Conservation (phyloP, 2,113 vertebrate species). For the Antigone vipio region DNA sequence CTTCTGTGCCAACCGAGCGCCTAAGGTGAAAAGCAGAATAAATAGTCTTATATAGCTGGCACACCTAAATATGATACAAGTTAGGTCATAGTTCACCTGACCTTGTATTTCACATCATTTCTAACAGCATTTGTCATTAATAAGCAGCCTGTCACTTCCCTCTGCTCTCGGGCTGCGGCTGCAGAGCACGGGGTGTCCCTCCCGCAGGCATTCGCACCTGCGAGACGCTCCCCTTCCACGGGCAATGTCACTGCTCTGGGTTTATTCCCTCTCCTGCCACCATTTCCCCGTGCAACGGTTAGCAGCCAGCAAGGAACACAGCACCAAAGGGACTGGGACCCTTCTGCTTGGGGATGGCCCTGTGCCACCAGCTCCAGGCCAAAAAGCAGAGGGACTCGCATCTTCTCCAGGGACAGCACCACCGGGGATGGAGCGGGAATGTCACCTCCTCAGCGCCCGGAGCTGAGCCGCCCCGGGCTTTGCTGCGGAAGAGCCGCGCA, state of each 20-base stretch:
- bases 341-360: neutral
- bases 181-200: neutral
- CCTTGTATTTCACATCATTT: neutral
- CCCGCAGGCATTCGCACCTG: neutral
- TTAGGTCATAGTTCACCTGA: neutral
- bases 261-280: neutral
- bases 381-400: neutral
- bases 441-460: fast-evolving
- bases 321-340: fast-evolving
- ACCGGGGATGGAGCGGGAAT: fast-evolving
- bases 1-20: neutral
- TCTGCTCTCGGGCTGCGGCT: neutral
- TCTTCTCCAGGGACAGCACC: neutral
- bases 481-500: fast-evolving
- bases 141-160: neutral
- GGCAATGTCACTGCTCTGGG: neutral
- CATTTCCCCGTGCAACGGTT: neutral
- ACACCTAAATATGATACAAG: neutral
- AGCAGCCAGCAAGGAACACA: neutral
- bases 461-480: neutral
- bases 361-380: fast-evolving
- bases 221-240: neutral
- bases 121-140: neutral
- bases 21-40: neutral
- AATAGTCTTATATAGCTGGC: neutral